Evolutionary conservation across 2,888 invertebrate species (phyloP), one percentile per base, ranked within the genome.

Genomic region (Polyommatus icarus): DNA sequence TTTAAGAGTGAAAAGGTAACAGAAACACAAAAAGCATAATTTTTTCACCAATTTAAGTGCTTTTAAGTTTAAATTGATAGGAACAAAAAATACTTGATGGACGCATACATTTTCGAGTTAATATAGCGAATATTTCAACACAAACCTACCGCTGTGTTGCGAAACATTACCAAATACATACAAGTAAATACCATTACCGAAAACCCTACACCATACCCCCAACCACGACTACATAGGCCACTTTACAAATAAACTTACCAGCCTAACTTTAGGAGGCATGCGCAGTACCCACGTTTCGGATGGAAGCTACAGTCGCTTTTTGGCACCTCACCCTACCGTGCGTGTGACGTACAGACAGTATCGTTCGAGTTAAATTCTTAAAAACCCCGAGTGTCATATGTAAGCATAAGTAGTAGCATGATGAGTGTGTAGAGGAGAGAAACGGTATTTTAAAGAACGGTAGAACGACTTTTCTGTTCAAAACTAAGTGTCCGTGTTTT

Each of bases 391-490:
- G 89, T 91, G 89, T 89, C 91, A 85, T 91, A 93, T 92, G 93
- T 93, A 93, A 93, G 93, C 92, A 91, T 92, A 87, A 86, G 89
- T 90, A 89, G 84, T 86, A 89, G 93, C 92, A 93, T 93, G 84
- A 85, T 91, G 86, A 90, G 89, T 91, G 88, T 91, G 87, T 93
- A 92, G 91, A 87, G 67, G 67, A 67, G 6, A 29, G 12, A 67
- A 67, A 32, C 67, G 18, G 15, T 29, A 67, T 67, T 67, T 54
- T 54, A 54, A 15, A 32, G 82, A 89, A 82, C 73, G 57, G 54
- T 54, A 54, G 82, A 85, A 83, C 81, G 82, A 82, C 83, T 84
- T 85, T 82, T 84, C 83, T 84, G 85, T 86, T 86, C 86, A 85
- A 86, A 81, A 82, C 82, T 91, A 90, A 89, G 89, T 90, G 91